Percentiles rank a stretch among this genome's conserved stretches.
phyloP scores from a whole-genome alignment of 2,113 vertebrate genomes.

The Neolamprologus modestus region DNA sequence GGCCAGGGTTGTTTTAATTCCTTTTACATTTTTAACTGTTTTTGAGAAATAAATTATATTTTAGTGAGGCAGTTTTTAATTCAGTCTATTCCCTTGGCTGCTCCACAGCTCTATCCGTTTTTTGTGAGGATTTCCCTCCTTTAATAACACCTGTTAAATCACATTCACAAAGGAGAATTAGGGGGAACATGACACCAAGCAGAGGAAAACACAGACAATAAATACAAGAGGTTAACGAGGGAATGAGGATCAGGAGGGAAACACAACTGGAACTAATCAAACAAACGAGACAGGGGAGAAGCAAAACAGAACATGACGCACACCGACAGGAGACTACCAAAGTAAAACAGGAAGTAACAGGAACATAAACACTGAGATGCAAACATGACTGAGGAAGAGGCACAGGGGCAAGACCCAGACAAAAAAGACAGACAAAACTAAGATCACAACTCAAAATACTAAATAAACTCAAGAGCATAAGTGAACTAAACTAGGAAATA shows the following conservation, averaged over 20 bases:
- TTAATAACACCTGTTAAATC: background rate
- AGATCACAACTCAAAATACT: background rate
- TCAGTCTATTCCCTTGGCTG: background rate
- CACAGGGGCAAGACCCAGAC: background rate
- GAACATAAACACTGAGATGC: background rate
- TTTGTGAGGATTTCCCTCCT: background rate
- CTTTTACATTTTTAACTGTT: background rate
- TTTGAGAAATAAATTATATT: background rate
- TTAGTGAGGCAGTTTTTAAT: background rate
- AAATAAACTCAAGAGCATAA: rapidly evolving
- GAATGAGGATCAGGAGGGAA: background rate
- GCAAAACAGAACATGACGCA: background rate
- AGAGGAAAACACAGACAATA: background rate
- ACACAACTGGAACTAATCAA: background rate
- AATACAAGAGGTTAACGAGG: background rate
- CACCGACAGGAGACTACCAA: rapidly evolving
- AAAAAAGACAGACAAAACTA: rapidly evolving
- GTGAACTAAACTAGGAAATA: background rate
- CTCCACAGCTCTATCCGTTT: background rate
- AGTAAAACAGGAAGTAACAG: background rate
- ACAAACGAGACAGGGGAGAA: background rate
- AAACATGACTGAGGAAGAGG: background rate
- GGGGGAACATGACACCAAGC: background rate
- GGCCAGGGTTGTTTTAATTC: background rate
- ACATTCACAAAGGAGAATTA: background rate